A percentile compares a stretch with the other conserved stretches of the same genome.
Evolutionary conservation across 2,113 vertebrate species (phyloP).

Genomic region (Pseudois nayaur): DNA sequence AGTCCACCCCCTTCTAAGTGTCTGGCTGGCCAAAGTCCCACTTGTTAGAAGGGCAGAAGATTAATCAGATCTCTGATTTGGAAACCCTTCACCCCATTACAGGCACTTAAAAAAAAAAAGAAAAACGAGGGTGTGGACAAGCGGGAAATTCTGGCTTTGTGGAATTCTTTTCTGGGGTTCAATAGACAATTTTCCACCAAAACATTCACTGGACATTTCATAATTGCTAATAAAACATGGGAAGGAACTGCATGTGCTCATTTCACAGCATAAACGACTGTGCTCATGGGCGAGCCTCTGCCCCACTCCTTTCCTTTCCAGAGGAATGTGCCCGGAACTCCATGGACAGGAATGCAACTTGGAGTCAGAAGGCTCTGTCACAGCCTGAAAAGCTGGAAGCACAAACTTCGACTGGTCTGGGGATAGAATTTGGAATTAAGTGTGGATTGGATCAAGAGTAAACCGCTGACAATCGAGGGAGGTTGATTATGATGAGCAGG

Average conservation of each 20-base stretch:
- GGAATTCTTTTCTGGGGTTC: conserved; percentile 33
- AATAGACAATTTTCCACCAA: conserved; percentile 66
- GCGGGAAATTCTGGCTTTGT: conserved; percentile 55
- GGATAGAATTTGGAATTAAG: background rate
- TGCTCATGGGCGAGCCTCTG: conserved; percentile 49
- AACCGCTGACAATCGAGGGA: background rate
- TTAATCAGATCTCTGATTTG: background rate
- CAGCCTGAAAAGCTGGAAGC: conserved; percentile 62
- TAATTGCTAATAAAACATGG: conserved; percentile 67
- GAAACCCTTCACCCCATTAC: background rate
- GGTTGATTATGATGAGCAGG: background rate
- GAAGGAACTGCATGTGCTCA: conserved; percentile 73
- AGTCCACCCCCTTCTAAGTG: background rate
- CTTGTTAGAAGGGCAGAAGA: background rate
- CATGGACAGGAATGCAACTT: conserved; percentile 71
- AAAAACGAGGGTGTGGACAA: conserved; percentile 10
- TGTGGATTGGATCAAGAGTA: background rate
- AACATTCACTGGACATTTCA: conserved; percentile 49
- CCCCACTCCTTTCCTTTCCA: conserved; percentile 40
- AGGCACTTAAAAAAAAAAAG: background rate
- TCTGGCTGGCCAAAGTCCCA: background rate
- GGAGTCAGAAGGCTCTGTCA: conserved; percentile 64
- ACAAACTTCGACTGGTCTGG: background rate
- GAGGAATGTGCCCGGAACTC: conserved; percentile 66
- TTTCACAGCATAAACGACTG: conserved; percentile 59